These are phyloP conservation scores for Heliornis fulica DNA, from an alignment of 2,113 vertebrate species.

Conservation along the genomic window DNA sequence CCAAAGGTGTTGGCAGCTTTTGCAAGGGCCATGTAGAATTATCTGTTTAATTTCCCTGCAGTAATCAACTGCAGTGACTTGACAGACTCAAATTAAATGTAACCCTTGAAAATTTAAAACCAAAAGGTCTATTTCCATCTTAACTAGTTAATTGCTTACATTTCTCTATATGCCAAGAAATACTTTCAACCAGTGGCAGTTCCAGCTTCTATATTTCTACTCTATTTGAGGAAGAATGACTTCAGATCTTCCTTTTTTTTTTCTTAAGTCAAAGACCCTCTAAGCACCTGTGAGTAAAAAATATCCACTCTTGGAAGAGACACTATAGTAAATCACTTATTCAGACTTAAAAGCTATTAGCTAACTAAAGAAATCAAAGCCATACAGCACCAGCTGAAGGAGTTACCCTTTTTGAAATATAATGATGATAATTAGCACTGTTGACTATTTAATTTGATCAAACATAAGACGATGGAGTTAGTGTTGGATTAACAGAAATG, in stretches of 20 bases:
- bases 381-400: not conserved
- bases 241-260: not conserved
- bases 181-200: not conserved
- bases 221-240: not conserved
- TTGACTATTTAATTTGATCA: not conserved
- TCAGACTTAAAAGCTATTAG: not conserved
- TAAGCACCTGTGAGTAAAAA: not conserved
- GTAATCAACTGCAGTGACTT: not conserved
- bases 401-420: not conserved
- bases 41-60: not conserved
- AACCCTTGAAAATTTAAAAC: not conserved
- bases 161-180: not conserved
- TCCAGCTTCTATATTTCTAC: not conserved
- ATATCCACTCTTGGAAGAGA: not conserved
- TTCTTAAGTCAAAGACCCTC: not conserved
- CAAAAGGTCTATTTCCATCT: not conserved
- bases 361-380: not conserved
- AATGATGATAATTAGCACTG: rapidly evolving
- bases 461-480: no score
- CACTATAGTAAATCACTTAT: not conserved
- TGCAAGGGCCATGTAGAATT: not conserved
- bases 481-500: not conserved
- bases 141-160: not conserved
- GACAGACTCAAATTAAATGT: not conserved
- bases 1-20: not conserved